Conservation (phyloP, 2,888 invertebrate genomes). For the Amiota communis region DNA sequence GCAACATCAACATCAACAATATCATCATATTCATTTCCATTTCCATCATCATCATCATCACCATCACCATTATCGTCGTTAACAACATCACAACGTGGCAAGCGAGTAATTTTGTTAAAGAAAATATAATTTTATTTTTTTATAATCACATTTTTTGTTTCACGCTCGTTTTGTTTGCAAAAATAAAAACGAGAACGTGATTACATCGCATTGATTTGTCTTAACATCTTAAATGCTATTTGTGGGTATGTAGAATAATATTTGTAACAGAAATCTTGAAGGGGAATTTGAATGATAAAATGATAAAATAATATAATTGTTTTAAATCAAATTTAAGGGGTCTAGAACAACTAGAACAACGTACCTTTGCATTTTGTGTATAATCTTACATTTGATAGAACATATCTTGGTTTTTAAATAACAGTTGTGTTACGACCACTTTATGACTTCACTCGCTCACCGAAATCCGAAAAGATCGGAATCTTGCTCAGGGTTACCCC, state of each 20-base stretch:
- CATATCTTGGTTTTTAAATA: no score
- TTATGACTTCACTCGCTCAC: no score
- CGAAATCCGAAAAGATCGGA: no score
- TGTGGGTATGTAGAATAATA: constrained; percentile 37
- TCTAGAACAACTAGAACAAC: no score
- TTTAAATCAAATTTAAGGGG: no score
- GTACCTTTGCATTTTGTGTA: no score
- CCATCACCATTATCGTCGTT: constrained; percentile 6
- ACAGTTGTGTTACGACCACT: no score
- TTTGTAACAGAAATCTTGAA: constrained; percentile 10
- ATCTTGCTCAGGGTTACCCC: no score
- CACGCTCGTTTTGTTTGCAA: constrained; percentile 10
- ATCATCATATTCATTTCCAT: not conserved
- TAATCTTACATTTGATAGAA: no score
- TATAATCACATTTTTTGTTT: constrained; percentile 14
- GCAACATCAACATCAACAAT: not conserved
- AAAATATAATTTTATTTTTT: constrained; percentile 23
- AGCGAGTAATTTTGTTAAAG: constrained; percentile 23
- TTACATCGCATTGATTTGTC: constrained; percentile 54
- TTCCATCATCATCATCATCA: constrained; percentile 17
- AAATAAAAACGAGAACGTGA: not conserved
- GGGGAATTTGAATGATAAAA: no score
- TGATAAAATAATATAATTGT: no score
- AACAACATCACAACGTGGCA: not conserved
- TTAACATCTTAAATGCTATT: constrained; percentile 44